Base-by-base conservation (phyloP, 2,888 invertebrate species). In the Epinotia demarniana region DNA sequence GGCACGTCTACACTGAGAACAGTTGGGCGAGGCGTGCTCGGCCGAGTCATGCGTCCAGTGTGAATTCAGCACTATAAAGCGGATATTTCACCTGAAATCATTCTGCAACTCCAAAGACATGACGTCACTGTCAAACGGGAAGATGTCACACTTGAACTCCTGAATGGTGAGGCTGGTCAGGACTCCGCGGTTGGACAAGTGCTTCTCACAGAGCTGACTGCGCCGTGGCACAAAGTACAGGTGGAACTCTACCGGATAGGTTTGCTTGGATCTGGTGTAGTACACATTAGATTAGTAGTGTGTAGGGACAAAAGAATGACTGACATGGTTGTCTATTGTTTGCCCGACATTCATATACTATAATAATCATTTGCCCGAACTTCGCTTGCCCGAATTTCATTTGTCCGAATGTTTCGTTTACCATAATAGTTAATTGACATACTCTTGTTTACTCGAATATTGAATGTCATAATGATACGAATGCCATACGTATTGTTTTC, bases 71-170 rank as follows among this genome's bases (percentile, higher is more conserved):
- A 1, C 2, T 2, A 8, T 16, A 55, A 55, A 66, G 3, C 5
- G 13, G 16, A 1, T 46, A 39, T 12, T 27, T 90, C 87, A 97
- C 97, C 96, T 96, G 82, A 96, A 98, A 23, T 97, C 96, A 83
- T 96, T 95, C 46, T 96, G 96, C 79, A 98, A 94, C 90, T 99
- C 99, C 96, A 99, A 97, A 0, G 99, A 98, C 82, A 99, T 95
- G 12, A 99, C 95, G 92, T 99, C 99, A 83, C 96, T 96, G 83
- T 99, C 99, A 83, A 99, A 96, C 0, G 99, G 98, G 86, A 98
- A 97, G 61, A 99, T 95, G 82, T 98, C 97, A 89, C 98, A 97
- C 76, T 96, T 95, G 81, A 98, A 97, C 90, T 99, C 98, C 82
- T 97, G 97, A 19, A 96, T 95, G 0, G 95, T 95, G 72, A 98